These are phyloP conservation scores for Drosophila recens DNA, from an alignment of 2,888 invertebrate genomes.

Conservation along the genomic window DNA sequence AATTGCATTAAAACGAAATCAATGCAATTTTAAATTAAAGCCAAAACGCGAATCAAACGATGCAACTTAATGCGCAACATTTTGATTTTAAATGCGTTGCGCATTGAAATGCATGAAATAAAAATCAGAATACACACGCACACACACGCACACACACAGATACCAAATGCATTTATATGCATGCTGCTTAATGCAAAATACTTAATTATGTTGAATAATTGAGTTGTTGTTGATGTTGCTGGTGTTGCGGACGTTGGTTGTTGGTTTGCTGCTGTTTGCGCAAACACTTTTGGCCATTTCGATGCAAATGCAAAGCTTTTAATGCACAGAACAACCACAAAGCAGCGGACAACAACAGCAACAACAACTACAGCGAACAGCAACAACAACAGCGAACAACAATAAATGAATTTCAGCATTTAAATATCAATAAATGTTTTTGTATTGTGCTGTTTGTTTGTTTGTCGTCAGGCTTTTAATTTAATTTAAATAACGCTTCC, in stretches of 20 bases:
- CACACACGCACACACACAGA: conserved; percentile 14
- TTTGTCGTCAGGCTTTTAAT: conserved; percentile 71
- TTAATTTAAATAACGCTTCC: conserved; percentile 71
- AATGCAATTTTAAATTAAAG: conserved; percentile 75
- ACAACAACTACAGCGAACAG: conserved; percentile 13
- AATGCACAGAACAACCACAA: conserved; percentile 71
- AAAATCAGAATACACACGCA: conserved; percentile 62
- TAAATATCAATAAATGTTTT: conserved; percentile 78
- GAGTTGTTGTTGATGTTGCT: conserved; percentile 71
- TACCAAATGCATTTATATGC: conserved; percentile 48
- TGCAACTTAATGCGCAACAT: conserved; percentile 73
- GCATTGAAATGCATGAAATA: conserved; percentile 71
- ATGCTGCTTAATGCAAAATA: conserved; percentile 77
- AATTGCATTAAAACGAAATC: conserved; percentile 74
- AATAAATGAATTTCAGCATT: conserved; percentile 52
- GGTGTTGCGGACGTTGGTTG: conserved; percentile 14
- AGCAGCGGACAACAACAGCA: conserved; percentile 36
- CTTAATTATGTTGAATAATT: conserved; percentile 83
- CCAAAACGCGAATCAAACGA: conserved; percentile 69
- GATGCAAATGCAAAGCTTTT: conserved; percentile 73
- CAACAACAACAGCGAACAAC: conserved; percentile 20
- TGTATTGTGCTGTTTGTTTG: conserved; percentile 59
- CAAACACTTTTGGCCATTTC: conserved; percentile 70
- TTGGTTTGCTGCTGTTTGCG: conserved; percentile 52
- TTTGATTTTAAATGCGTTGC: conserved; percentile 75